A percentile compares a stretch with the other conserved stretches of the same genome.
Evolutionary conservation across 2,888 invertebrate species (phyloP).

Genomic region (Leuctra nigra): DNA sequence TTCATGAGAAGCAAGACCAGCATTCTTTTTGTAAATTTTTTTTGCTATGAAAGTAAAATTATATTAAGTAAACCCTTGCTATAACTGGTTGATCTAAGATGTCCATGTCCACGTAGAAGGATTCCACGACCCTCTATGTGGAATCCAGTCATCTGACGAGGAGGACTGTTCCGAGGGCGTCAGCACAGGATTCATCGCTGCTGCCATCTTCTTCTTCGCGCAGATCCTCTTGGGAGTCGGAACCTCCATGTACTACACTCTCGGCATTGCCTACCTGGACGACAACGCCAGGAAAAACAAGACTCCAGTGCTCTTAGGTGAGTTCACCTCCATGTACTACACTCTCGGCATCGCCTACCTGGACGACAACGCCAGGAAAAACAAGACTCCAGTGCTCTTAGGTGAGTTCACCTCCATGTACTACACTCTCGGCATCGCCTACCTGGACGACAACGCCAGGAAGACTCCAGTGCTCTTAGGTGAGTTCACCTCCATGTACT

Average conservation of each 20-base stretch:
- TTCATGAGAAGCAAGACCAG: too few relatives aligned
- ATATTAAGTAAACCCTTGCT: neutral
- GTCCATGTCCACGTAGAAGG: neutral
- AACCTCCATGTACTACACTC: conserved; percentile 38
- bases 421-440: conserved; percentile 40
- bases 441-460: conserved; percentile 39
- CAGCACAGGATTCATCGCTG: conserved; percentile 34
- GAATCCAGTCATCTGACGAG: neutral
- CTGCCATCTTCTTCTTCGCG: conserved; percentile 38
- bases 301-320: conserved; percentile 34
- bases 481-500: conserved; percentile 39
- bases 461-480: conserved; percentile 41
- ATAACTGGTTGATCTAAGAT: neutral
- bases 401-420: conserved; percentile 38
- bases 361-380: conserved; percentile 38
- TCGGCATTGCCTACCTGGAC: conserved; percentile 42
- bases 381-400: conserved; percentile 33
- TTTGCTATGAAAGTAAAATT: neutral
- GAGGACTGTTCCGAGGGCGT: conserved; percentile 36
- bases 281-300: conserved; percentile 36
- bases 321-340: conserved; percentile 38
- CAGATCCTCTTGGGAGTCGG: conserved; percentile 41
- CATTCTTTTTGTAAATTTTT: too few relatives aligned
- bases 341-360: conserved; percentile 41
- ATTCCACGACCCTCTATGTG: conserved; percentile 13